Evolutionary conservation across 2,888 invertebrate genomes (phyloP), one percentile per base, ranked within the genome.

Genomic region (Volucella inflata): DNA sequence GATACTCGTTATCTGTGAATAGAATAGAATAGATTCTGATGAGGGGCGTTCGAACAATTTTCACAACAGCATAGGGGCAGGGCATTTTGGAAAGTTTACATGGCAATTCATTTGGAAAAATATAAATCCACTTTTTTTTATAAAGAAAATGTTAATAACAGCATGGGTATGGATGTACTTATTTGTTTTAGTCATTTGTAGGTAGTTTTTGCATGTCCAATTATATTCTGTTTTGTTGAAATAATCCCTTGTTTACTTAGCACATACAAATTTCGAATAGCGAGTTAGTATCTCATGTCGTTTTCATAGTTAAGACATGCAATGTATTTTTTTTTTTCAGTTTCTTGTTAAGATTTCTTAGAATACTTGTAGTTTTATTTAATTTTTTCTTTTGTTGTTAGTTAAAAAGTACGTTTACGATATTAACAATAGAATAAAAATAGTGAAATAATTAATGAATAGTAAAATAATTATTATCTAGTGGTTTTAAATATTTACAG

Each of bases 401-500:
- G 59, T 68, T 53, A n/a, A 48, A 53, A 30, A 30, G 30, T 62
- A 51, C 16, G 21, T 57, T 70, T 30, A 78, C 53, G 42, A 74
- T 60, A 62, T 70, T 77, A 82, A 65, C 48, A 67, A 46, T 60
- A 77, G 65, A 67, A 53, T 72, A 53, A 77, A 77, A 78, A 64
- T 55, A 78, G 40, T 71, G 50, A 82, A 71, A 67, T 72, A 65
- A 59, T 51, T 60, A 12, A 82, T 78, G 60, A 78, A 64, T 55
- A 78, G 40, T 71, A 44, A 82, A 71, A 67, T 72, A 65, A 59
- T 51, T 60, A 12, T 74, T 62, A 11, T 70, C 60, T 44, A 72
- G 17, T 30, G 30, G 30, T 62, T 55, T n/a, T 62, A 72, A 71
- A 60, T 82, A 82, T 82, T 77, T 82, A 82, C 82, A 82, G 14